A percentile compares a stretch with the other conserved stretches of the same genome.
phyloP scores from a whole-genome alignment of 2,797 vertebrate genomes.

The Aythya fuligula region DNA sequence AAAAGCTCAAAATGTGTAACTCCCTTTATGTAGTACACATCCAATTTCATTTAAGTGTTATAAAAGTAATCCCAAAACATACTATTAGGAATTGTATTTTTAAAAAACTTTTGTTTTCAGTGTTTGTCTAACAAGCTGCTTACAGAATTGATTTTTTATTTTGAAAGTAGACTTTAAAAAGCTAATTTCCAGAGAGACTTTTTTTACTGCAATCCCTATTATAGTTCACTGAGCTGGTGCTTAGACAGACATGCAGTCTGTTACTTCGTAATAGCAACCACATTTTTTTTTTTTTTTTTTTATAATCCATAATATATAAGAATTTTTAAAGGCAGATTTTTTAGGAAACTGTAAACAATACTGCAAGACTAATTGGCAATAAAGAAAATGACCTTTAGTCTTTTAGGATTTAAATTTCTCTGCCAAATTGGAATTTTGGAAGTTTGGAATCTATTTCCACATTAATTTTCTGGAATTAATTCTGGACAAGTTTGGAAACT shows the following conservation, averaged over 20 bases:
- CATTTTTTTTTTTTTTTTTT: not conserved
- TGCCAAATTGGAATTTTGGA: not conserved
- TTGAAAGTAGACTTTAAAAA: not conserved
- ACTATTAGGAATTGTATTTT: not conserved
- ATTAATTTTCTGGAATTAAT: constrained; percentile 5
- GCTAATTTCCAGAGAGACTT: not conserved
- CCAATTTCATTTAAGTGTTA: constrained; percentile 39
- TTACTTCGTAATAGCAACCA: not conserved
- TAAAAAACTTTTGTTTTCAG: not conserved
- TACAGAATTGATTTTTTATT: not conserved
- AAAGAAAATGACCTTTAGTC: not conserved
- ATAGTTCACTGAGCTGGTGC: constrained; percentile 21
- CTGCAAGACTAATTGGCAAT: constrained; percentile 36
- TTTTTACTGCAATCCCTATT: not conserved
- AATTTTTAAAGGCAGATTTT: constrained; percentile 55
- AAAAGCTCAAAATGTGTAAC: not conserved
- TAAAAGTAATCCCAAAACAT: not conserved
- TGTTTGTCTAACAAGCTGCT: not conserved
- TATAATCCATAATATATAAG: not conserved
- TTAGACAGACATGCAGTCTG: not conserved
- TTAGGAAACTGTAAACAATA: constrained; percentile 62
- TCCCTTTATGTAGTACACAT: constrained; percentile 1
- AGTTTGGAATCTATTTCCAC: not conserved
- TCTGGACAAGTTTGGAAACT: constrained; percentile 71
- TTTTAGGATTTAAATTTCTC: not conserved